phyloP scores from a whole-genome alignment of 2,888 invertebrate genomes.

The Nemotelus nigrinus region DNA sequence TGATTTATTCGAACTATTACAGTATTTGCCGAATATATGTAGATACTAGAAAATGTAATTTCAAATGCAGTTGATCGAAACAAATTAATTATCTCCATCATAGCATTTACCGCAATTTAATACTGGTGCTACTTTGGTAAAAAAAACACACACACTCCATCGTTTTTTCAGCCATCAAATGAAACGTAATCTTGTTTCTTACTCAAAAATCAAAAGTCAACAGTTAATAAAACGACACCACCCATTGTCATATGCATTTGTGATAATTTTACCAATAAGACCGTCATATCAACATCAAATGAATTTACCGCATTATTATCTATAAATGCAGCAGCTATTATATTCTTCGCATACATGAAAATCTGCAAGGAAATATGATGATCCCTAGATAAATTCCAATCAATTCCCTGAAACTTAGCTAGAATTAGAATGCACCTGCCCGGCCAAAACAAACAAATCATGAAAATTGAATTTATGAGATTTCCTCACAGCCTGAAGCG shows the following conservation, averaged over 20 bases:
- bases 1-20: too few species aligned
- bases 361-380: slow-evolving; percentile 5
- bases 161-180: too few species aligned
- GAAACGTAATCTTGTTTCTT: too few species aligned
- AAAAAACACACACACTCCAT: too few species aligned
- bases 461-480: slow-evolving; percentile 26
- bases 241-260: slow-evolving; percentile 19
- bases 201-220: slow-evolving; percentile 18
- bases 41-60: too few species aligned
- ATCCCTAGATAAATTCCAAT: slow-evolving; percentile 2
- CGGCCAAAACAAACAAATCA: slow-evolving; percentile 29
- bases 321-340: not conserved
- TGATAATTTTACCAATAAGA: slow-evolving; percentile 8
- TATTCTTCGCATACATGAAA: slow-evolving; percentile 10
- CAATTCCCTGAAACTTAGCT: slow-evolving; percentile 11
- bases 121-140: too few species aligned
- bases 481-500: not conserved
- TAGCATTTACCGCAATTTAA: too few species aligned
- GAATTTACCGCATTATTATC: slow-evolving; percentile 17
- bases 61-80: too few species aligned
- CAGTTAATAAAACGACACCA: not conserved
- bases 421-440: slow-evolving; percentile 26
- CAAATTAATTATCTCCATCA: too few species aligned
- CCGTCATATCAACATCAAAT: slow-evolving; percentile 18
- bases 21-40: too few species aligned